Evolutionary conservation across 2,888 invertebrate species (phyloP).

Genomic region (Geotrupes spiniger): DNA sequence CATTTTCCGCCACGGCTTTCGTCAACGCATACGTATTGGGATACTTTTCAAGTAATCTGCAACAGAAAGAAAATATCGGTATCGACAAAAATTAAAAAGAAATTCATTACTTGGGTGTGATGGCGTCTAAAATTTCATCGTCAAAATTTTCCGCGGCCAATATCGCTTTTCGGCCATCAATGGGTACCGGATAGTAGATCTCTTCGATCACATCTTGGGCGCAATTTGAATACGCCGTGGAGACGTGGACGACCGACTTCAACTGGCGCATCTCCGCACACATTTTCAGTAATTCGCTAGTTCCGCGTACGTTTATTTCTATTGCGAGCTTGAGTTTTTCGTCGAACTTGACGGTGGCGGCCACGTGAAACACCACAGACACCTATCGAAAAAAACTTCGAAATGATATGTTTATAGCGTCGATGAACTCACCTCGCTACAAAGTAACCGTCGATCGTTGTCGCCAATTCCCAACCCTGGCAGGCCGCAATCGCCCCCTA

Average conservation of each 20-base stretch:
- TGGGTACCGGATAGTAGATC: conserved; percentile 53
- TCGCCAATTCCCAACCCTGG: conserved; percentile 60
- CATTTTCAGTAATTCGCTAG: conserved; percentile 62
- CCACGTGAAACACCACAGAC: conserved; percentile 57
- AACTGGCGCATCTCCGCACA: conserved; percentile 64
- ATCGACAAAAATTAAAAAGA: not conserved
- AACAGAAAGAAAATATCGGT: conserved; percentile 26
- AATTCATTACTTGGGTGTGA: conserved; percentile 58
- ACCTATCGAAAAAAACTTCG: conserved; percentile 34
- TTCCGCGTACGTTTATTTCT: conserved; percentile 70
- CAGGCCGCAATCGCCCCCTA: conserved; percentile 60
- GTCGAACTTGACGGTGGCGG: conserved; percentile 65
- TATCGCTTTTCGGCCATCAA: conserved; percentile 54
- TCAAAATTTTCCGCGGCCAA: conserved; percentile 53
- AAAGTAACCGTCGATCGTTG: conserved; percentile 55
- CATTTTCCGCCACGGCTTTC: conserved; percentile 83
- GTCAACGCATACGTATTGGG: conserved; percentile 93
- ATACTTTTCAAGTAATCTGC: conserved; percentile 65
- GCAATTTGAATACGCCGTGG: conserved; percentile 60
- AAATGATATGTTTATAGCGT: not conserved
- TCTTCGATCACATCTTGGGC: conserved; percentile 38
- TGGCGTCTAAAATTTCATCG: conserved; percentile 54
- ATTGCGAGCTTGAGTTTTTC: conserved; percentile 71
- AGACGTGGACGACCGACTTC: conserved; percentile 58
- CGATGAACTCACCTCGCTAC: conserved; percentile 47